A percentile compares a stretch with the other conserved stretches of the same genome.
Conservation (phyloP, 2,888 invertebrate genomes). For the Drosophila affinis region DNA sequence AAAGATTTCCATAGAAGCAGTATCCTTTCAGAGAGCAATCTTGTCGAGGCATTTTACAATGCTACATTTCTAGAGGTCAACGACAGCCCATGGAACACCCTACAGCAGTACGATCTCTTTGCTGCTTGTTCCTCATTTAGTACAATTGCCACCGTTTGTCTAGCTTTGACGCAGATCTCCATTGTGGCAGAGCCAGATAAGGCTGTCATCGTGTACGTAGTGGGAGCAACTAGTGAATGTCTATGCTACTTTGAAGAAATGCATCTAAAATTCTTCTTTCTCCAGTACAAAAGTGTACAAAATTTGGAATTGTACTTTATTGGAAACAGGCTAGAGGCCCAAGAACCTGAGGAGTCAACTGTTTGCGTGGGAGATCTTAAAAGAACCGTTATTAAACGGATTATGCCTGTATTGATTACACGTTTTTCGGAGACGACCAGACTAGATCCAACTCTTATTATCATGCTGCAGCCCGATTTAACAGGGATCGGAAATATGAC, state of each 20-base stretch:
- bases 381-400: conserved; percentile 30
- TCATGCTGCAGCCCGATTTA: conserved; percentile 79
- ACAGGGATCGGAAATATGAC: conserved; percentile 39
- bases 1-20: conserved; percentile 19
- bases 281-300: conserved; percentile 62
- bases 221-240: conserved; percentile 67
- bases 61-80: conserved; percentile 51
- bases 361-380: conserved; percentile 3
- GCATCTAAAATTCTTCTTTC: conserved; percentile 74
- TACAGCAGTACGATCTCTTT: conserved; percentile 66
- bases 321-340: conserved; percentile 55
- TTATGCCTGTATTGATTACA: conserved; percentile 57
- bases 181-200: conserved; percentile 29
- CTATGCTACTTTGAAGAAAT: conserved; percentile 65
- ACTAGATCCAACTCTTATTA: conserved; percentile 65
- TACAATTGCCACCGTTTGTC: conserved; percentile 72
- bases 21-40: conserved; percentile 49
- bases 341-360: conserved; percentile 4
- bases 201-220: conserved; percentile 52
- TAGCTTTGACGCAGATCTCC: conserved; percentile 50
- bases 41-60: conserved; percentile 53
- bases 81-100: conserved; percentile 42
- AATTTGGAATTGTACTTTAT: conserved; percentile 70
- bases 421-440: conserved; percentile 44
- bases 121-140: conserved; percentile 73